Percentiles rank a stretch among this genome's conserved stretches.
Conservation (phyloP, 2,797 vertebrate species). For the Pygocentrus nattereri region DNA sequence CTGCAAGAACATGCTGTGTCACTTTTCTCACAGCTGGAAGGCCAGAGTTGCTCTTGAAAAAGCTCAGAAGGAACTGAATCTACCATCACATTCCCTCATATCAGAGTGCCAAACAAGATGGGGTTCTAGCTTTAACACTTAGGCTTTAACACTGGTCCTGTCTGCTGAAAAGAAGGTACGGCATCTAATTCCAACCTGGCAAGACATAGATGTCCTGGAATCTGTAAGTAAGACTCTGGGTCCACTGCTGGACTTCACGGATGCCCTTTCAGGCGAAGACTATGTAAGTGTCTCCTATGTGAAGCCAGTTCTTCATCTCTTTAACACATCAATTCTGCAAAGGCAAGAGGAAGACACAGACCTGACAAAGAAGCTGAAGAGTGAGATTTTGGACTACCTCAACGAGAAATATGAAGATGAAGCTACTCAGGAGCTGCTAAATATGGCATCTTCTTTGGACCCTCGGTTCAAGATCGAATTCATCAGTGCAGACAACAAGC, state of each 20-base stretch:
- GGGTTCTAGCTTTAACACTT: conserved; percentile 32
- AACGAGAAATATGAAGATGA: conserved; percentile 41
- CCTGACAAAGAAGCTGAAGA: conserved; percentile 20
- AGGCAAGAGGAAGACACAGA: conserved; percentile 34
- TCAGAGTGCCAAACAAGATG: conserved; percentile 46
- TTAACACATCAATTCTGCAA: too few species aligned
- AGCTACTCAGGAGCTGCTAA: conserved; percentile 39
- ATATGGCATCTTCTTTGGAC: conserved; percentile 23
- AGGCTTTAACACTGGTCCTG: too few species aligned
- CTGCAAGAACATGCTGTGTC: too few species aligned
- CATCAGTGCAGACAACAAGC: too few species aligned
- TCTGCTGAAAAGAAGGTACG: conserved; percentile 13
- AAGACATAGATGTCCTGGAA: conserved; percentile 44
- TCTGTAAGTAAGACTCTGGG: conserved; percentile 34
- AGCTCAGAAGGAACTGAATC: conserved; percentile 24
- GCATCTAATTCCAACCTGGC: conserved; percentile 50
- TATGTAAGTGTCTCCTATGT: not conserved
- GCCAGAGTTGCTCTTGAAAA: conserved; percentile 30
- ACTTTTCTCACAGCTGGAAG: too few species aligned
- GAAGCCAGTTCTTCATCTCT: conserved; percentile 20
- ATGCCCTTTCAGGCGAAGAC: not conserved
- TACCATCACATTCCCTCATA: conserved; percentile 35
- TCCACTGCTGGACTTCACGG: not conserved
- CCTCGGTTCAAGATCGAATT: too few species aligned
- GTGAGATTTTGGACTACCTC: conserved; percentile 2